Base-by-base conservation (phyloP, 2,888 invertebrate species). In the Marasmarcha lunaedactyla region DNA sequence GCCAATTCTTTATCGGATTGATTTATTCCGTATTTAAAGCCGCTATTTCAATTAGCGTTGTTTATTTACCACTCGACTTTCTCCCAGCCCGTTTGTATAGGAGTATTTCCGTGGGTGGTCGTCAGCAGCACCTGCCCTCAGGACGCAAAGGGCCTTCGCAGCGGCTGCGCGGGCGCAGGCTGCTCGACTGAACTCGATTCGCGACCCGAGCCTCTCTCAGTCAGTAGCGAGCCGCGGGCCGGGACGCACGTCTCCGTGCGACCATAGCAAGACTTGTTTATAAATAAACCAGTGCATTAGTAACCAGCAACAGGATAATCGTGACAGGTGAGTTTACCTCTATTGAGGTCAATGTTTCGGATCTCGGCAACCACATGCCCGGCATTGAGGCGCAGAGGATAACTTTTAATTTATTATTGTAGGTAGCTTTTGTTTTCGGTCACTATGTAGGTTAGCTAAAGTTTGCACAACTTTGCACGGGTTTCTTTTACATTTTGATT, bases 271-370 rank as follows among this genome's bases (percentile, higher is more conserved):
- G 34, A 42, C 26, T 71, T 76, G 78, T 78, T 78, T 73, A 77
- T 70, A 71, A 71, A 71, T 68, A 68, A 50, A 49, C 55, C 57
- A 60, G 69, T 71, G 71, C 53, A 55, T 55, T 59, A 5, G 54
- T 52, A 51, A 59, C 57, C 55, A 52, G 48, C 47, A 62, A 63
- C 63, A 69, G 69, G 71, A 76, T 70, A 69, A 59, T 52, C 60
- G 62, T 65, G 65, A 64, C 61, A 65, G 71, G 79, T 78, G 57
- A 74, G 79, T 63, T 57, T 53, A 58, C 60, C 54, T 59, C 49
- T 47, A 69, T 67, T 57, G 63, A 66, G 71, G 68, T 63, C 63
- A 68, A 56, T 57, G 60, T 59, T 62, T 62, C 51, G 46, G 54
- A 53, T 52, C 53, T 45, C 49, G 48, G 48, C 47, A 36, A 50